phyloP scores from a whole-genome alignment of 2,888 invertebrate genomes.

The Machimus rusticus region DNA sequence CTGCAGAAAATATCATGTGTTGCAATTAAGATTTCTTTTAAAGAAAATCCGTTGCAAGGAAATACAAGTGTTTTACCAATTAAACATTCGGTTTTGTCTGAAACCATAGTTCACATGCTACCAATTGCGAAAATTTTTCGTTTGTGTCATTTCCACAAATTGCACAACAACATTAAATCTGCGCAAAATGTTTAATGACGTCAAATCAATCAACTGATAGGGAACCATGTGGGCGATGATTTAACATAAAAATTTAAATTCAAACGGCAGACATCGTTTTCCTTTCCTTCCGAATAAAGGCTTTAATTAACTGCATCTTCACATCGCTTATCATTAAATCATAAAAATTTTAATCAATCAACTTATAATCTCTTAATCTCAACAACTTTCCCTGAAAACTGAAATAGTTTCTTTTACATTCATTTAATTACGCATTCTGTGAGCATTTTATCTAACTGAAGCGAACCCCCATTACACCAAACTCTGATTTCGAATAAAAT shows the following conservation, averaged over 20 bases:
- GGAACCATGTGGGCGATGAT: not conserved
- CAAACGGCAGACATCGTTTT: too few species aligned
- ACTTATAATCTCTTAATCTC: not conserved
- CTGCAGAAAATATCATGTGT: not conserved
- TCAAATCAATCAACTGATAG: not conserved
- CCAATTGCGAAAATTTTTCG: not conserved
- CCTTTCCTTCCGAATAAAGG: too few species aligned
- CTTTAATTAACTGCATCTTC: too few species aligned
- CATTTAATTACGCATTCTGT: not conserved
- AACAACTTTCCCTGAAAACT: not conserved
- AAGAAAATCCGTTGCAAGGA: not conserved
- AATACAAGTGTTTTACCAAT: not conserved
- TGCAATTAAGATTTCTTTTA: not conserved
- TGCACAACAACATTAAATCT: not conserved
- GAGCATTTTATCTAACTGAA: not conserved
- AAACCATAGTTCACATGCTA: not conserved
- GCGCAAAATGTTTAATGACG: not conserved
- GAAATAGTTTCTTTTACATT: not conserved
- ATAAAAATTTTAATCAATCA: not conserved
- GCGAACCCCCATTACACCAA: too few species aligned
- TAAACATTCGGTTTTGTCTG: not conserved
- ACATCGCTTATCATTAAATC: not conserved
- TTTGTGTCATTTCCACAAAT: not conserved
- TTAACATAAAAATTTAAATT: not conserved
- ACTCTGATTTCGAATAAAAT: not conserved